Base-by-base conservation (phyloP, 2,888 invertebrate genomes). In the Monoplex corrugatus region DNA sequence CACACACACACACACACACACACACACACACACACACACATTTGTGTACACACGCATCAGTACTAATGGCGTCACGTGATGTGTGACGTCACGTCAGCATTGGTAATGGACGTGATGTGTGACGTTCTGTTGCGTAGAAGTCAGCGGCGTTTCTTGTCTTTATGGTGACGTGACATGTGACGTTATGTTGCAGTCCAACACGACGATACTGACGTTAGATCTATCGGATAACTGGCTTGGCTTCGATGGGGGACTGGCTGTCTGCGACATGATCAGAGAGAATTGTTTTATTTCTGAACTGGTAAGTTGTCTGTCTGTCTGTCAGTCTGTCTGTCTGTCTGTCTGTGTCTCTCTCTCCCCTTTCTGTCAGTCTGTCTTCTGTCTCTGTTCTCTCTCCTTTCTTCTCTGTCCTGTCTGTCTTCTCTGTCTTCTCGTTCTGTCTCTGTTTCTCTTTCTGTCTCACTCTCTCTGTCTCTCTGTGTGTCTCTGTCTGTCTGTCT, bases 211-310 rank as follows among this genome's bases (percentile, higher is more conserved):
- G 72, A 92, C 93, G 72, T 92, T 96, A n/a, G 95, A 96, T 90
- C 91, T 96, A 50, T 93, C 94, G 89, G 96, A 96, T 93, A 96
- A 96, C 91, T 96, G 96, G 95, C 92, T 96, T n/a, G 95, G 95
- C 2, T 89, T 91, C 16, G 92, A 93, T n/a, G 96, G 96, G 44
- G 95, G 95, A 8, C 50, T 93, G 38, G 92, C 94, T 28, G 92
- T 96, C 19, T 95, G 94, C 92, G 95, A 95, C 63, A 96, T 96
- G 96, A 92, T 96, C 32, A 95, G 93, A 89, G 96, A 96, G 92
- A 96, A 96, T 92, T 95, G 96, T 90, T 96, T 95, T 91, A 96
- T 96, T 38, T 94, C 95, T 82, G 93, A 95, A 86, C 89, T 96
- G 90, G 96, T 95, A 92, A 40, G 72, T 5, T n/a, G 84, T 35